These are phyloP conservation scores for Dallia pectoralis DNA, from an alignment of 2,797 vertebrate genomes.

Conservation along the genomic window DNA sequence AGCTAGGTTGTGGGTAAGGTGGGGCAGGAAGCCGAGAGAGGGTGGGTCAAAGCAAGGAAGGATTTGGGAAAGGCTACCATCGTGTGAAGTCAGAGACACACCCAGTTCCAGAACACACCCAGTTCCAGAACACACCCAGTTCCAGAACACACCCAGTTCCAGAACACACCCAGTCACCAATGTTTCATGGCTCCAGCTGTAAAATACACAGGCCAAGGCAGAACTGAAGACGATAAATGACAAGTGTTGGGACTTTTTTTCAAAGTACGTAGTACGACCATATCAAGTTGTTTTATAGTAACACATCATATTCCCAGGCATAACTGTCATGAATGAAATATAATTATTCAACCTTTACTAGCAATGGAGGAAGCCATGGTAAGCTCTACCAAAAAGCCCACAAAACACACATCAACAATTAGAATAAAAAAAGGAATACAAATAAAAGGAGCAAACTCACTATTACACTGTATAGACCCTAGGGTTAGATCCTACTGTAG, in stretches of 20 bases:
- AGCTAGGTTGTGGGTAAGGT: conserved; percentile 62
- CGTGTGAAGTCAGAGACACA: conserved; percentile 28
- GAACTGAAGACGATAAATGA: background rate
- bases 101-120: conserved; percentile 6
- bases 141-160: conserved; percentile 10
- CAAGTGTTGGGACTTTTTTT: background rate
- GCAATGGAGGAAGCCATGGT: too few relatives aligned
- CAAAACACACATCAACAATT: too few relatives aligned
- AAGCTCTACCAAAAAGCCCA: too few relatives aligned
- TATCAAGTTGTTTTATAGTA: too few relatives aligned
- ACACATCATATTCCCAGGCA: too few relatives aligned
- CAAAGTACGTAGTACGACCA: too few relatives aligned
- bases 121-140: conserved; percentile 11
- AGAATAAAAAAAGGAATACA: too few relatives aligned
- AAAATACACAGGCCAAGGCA: background rate
- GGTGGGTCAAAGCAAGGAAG: conserved; percentile 37
- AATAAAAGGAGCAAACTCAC: too few relatives aligned
- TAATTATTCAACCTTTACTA: too few relatives aligned
- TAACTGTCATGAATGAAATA: too few relatives aligned
- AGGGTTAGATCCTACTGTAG: too few relatives aligned
- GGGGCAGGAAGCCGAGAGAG: conserved; percentile 50
- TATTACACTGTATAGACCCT: too few relatives aligned
- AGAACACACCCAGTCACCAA: conserved; percentile 10
- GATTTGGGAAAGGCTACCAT: conserved; percentile 32
- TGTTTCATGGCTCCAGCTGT: background rate